Evolutionary conservation across 1,140 invertebrate genomes (phyloP), one percentile per base, ranked within the genome.

Genomic region (Sminthurides bifidus): DNA sequence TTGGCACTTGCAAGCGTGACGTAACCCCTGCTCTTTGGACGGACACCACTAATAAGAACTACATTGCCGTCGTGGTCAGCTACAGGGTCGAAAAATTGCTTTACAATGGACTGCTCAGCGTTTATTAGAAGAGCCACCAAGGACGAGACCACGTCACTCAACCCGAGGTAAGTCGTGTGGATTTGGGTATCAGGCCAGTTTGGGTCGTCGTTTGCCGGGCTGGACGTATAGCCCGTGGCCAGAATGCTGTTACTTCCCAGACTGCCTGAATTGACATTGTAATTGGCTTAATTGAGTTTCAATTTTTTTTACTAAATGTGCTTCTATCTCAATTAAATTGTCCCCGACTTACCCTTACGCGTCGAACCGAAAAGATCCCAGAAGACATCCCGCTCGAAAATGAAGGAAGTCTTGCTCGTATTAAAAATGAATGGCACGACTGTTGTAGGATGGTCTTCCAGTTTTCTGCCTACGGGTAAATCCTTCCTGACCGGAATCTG

Each of bases 11-110:
- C 52, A 72, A 70, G 35, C 69, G 71, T 21, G 31, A 58, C 23
- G 51, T 43, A 6, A 24, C 73, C 73, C 23, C 52, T 59, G 8
- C 67, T 68, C 46, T 67, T 59, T 8, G 73, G 70, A n/a, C 67
- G 56, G n/a, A 59, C 26, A n/a, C n/a, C n/a, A n/a, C n/a, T n/a
- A n/a, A n/a, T n/a, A n/a, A n/a, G n/a, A n/a, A n/a, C n/a, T n/a
- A n/a, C n/a, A n/a, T n/a, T n/a, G n/a, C n/a, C n/a, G n/a, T n/a
- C n/a, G n/a, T n/a, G n/a, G n/a, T n/a, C n/a, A n/a, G n/a, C n/a
- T n/a, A n/a, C n/a, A n/a, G n/a, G n/a, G n/a, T n/a, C n/a, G n/a
- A n/a, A n/a, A n/a, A n/a, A n/a, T n/a, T n/a, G n/a, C n/a, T n/a
- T n/a, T n/a, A n/a, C n/a, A n/a, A n/a, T n/a, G n/a, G n/a, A n/a